Conservation (phyloP, 2,113 vertebrate species). For the Oncorhynchus nerka region DNA sequence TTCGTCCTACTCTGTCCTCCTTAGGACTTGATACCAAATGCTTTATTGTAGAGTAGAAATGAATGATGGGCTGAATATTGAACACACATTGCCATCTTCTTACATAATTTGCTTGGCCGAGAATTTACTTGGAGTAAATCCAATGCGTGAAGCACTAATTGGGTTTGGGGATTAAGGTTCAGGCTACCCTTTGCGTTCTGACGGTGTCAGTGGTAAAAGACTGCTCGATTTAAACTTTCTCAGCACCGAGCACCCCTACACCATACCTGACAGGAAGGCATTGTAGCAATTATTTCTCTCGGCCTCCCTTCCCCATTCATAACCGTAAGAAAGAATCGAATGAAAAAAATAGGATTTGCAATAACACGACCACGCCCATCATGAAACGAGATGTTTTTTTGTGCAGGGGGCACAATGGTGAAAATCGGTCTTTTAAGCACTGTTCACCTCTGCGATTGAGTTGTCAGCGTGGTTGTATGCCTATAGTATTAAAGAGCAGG, state of each 20-base stretch:
- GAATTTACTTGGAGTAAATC: background rate
- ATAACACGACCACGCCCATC: slow-evolving; percentile 32
- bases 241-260: background rate
- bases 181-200: background rate
- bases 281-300: slow-evolving; percentile 1
- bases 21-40: too few species aligned
- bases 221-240: background rate
- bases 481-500: too few species aligned
- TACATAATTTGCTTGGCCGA: background rate
- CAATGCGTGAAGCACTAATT: background rate
- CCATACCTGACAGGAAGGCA: background rate
- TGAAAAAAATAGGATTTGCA: slow-evolving; percentile 36
- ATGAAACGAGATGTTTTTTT: slow-evolving; percentile 1
- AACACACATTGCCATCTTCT: too few species aligned
- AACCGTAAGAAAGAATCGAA: slow-evolving; percentile 20
- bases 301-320: slow-evolving; percentile 5
- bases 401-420: slow-evolving; percentile 25
- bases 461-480: slow-evolving; percentile 31
- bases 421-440: slow-evolving; percentile 33
- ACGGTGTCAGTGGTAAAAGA: background rate
- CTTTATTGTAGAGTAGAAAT: too few species aligned
- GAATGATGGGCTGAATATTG: too few species aligned
- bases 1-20: too few species aligned
- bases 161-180: background rate
- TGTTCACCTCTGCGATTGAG: slow-evolving; percentile 35